Conservation (phyloP, 2,113 vertebrate genomes). For the Melanerpes aurifrons region DNA sequence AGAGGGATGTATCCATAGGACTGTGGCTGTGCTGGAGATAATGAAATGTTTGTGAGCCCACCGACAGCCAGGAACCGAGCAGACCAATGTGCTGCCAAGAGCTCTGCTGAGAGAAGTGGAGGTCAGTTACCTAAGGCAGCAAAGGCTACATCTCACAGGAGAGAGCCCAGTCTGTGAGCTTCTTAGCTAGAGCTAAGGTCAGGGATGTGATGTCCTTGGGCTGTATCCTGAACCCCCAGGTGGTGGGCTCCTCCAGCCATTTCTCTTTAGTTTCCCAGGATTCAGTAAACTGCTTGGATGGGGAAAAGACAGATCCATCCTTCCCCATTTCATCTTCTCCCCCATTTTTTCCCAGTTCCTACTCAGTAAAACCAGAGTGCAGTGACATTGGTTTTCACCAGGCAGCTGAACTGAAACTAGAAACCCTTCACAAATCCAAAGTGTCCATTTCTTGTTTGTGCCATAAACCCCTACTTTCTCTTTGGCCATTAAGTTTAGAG, state of each 20-base stretch:
- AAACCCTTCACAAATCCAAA: not conserved
- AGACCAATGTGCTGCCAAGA: accelerated
- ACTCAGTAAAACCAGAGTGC: not conserved
- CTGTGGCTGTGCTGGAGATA: not conserved
- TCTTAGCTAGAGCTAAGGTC: not conserved
- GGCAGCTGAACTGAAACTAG: not conserved
- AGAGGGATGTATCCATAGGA: accelerated
- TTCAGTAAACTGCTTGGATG: not conserved
- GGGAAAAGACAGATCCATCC: not conserved
- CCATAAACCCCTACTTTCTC: not conserved
- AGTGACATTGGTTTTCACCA: not conserved
- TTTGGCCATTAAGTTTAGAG: not conserved
- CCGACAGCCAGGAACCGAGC: not conserved
- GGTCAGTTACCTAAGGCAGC: not conserved
- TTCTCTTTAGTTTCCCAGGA: not conserved
- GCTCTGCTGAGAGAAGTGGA: not conserved
- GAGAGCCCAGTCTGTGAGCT: not conserved
- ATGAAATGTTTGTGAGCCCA: not conserved
- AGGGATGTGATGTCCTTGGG: not conserved
- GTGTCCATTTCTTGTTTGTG: not conserved
- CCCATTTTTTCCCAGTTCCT: not conserved
- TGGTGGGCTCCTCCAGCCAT: not conserved
- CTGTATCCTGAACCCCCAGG: accelerated
- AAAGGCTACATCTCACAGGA: accelerated
- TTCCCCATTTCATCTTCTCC: not conserved